phyloP scores from a whole-genome alignment of 2,113 vertebrate species.

The Chunga burmeisteri region DNA sequence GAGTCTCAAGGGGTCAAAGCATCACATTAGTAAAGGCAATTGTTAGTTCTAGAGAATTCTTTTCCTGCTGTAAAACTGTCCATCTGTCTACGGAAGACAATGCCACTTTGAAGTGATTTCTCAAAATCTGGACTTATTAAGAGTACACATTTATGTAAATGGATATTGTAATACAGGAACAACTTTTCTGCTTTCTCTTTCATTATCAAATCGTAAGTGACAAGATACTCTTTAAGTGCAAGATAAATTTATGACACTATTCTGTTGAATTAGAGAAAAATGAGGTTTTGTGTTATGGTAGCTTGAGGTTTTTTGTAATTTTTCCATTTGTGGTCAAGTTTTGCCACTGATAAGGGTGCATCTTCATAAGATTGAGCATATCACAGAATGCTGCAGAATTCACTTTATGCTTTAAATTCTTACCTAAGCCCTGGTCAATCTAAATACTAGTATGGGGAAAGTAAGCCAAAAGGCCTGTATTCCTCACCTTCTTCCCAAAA shows the following conservation, averaged over 20 bases:
- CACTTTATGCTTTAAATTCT: background rate
- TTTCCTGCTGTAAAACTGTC: background rate
- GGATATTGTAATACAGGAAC: background rate
- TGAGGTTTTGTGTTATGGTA: background rate
- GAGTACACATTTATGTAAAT: background rate
- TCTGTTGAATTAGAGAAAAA: background rate
- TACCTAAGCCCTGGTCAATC: background rate
- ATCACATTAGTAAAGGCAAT: background rate
- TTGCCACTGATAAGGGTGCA: background rate
- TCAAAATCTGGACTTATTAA: constrained; percentile 56
- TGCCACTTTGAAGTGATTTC: constrained; percentile 4
- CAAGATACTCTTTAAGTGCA: background rate
- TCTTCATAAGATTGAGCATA: background rate
- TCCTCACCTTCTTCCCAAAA: background rate
- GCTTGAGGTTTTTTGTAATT: background rate
- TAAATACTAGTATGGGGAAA: background rate
- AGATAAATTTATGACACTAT: background rate
- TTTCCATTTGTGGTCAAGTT: background rate
- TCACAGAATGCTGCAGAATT: background rate
- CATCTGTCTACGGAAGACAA: background rate
- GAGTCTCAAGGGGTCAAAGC: constrained; percentile 27
- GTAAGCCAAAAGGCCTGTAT: background rate
- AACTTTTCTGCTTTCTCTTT: background rate
- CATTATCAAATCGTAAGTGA: background rate
- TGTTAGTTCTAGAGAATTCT: background rate